Base-by-base conservation (phyloP, 2,888 invertebrate genomes). In the Ypsolopha sequella region DNA sequence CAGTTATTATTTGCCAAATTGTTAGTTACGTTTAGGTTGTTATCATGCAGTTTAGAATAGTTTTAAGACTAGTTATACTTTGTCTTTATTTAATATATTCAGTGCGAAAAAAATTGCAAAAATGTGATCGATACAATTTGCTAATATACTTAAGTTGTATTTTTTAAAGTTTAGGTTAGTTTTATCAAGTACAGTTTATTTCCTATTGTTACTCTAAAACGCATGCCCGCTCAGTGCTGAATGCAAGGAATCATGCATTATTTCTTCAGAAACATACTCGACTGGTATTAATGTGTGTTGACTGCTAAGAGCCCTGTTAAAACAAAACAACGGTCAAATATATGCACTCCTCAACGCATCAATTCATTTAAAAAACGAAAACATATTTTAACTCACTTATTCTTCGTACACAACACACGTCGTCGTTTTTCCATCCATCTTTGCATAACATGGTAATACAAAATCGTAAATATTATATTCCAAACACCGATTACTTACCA, bases 221-320 rank as follows among this genome's bases (percentile, higher is more conserved):
- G 73, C 85, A 85, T 85, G 85, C 85, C 76, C 80, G 76, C 76
- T 70, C 66, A 72, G 80, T 80, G 80, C 81, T 64, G 70, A 71
- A 78, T 77, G 76, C 78, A 74, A 75, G 68, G 62, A 73, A 80
- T 68, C 85, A 85, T 86, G 85, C 85, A 85, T 85, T 85, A 85
- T 78, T 78, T 76, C 66, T 68, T 73, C 74, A 76, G 70, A 74
- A 76, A 86, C 86, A 85, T 86, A 86, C 86, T 86, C 86, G 84
- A 86, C 85, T 82, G 86, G 86, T 84, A 85, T 81, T 84, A 86
- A 82, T 82, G 85, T 81, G 84, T 85, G 85, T 84, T 85, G 86
- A 85, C 86, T 85, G 86, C 86, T 86, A 85, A 86, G 81, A 85
- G 85, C 85, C 86, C 86, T 86, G 85, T 85, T 76, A 82, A 84